phyloP scores from a whole-genome alignment of 23 tunicate genomes.

The Styela plicata region DNA sequence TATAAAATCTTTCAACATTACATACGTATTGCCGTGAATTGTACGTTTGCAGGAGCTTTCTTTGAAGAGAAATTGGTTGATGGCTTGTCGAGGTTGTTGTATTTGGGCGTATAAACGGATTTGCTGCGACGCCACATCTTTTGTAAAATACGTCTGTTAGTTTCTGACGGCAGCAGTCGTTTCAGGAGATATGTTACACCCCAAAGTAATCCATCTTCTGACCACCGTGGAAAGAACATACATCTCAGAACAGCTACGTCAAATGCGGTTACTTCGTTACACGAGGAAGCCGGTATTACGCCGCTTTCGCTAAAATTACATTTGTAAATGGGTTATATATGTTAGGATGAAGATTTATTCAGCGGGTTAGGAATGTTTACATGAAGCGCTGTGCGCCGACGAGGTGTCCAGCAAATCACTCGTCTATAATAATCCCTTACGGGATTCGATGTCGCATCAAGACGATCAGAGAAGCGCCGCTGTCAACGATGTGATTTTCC shows the following conservation, averaged over 20 bases:
- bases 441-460: too few relatives aligned
- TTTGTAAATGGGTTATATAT: too few relatives aligned
- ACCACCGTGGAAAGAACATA: conserved; percentile 63
- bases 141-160: neutral
- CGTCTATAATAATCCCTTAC: too few relatives aligned
- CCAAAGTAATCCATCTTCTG: conserved; percentile 83
- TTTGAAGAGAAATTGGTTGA: neutral
- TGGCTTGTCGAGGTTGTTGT: neutral
- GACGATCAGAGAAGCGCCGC: too few relatives aligned
- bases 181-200: conserved; percentile 71
- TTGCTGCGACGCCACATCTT: conserved; percentile 1
- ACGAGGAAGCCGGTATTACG: neutral
- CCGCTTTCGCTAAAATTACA: neutral
- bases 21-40: neutral
- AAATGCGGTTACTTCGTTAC: conserved; percentile 37
- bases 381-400: too few relatives aligned
- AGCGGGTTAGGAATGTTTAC: too few relatives aligned
- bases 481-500: too few relatives aligned
- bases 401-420: too few relatives aligned
- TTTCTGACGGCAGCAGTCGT: conserved; percentile 35
- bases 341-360: too few relatives aligned
- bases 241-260: conserved; percentile 81
- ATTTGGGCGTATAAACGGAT: neutral
- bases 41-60: neutral
- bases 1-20: too few relatives aligned